A percentile compares a stretch with the other conserved stretches of the same genome.
Evolutionary conservation across 2,113 vertebrate species (phyloP).

Genomic region (Myotis lucifugus): DNA sequence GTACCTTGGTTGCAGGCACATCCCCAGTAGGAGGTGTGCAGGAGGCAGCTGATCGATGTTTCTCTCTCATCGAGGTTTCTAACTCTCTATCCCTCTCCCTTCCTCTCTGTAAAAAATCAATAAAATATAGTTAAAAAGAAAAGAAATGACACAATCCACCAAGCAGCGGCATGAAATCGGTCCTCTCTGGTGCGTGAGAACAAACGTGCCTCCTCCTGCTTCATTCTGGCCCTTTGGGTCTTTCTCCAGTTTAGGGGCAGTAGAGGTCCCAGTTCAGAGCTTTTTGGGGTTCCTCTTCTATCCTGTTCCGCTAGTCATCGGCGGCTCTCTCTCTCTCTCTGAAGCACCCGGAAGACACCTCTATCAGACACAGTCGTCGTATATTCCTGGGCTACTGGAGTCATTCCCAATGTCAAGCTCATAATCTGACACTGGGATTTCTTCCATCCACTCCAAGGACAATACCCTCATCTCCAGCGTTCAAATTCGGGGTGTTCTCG

Average conservation of each 20-base stretch:
- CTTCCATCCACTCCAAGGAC: background rate
- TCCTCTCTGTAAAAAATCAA: no score
- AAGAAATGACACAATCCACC: background rate
- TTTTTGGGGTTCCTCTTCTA: background rate
- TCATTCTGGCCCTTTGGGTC: background rate
- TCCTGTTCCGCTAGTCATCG: rapidly evolving
- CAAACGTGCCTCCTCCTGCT: rapidly evolving
- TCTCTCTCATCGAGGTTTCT: no score
- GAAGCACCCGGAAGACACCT: background rate
- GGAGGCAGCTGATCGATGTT: no score
- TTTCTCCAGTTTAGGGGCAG: background rate
- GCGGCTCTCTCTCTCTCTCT: rapidly evolving
- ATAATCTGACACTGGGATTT: background rate
- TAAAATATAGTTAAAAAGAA: no score
- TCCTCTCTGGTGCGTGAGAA: background rate
- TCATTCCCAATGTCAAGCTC: background rate
- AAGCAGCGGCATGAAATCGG: rapidly evolving
- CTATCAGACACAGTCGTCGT: rapidly evolving
- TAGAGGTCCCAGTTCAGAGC: background rate
- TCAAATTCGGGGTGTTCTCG: background rate
- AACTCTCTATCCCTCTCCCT: no score
- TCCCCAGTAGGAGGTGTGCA: no score
- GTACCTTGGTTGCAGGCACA: no score
- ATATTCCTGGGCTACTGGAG: background rate
- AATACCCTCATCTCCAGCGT: background rate